Evolutionary conservation across 2,888 invertebrate species (phyloP).

Genomic region (Nymphalis c-album): DNA sequence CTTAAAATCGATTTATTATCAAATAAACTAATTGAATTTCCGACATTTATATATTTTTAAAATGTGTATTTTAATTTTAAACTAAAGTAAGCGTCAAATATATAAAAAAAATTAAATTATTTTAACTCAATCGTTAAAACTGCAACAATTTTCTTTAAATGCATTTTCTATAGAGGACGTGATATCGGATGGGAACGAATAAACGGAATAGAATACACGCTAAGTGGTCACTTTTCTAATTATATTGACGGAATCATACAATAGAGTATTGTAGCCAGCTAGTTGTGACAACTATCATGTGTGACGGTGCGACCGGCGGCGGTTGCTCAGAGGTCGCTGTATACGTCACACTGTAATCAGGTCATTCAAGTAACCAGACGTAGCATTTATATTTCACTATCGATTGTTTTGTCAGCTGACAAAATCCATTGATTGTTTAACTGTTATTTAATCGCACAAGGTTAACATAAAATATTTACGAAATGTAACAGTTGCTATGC

Average conservation of each 20-base stretch:
- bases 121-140: too few relatives aligned
- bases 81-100: too few relatives aligned
- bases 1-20: too few relatives aligned
- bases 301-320: slow-evolving; percentile 42
- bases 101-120: too few relatives aligned
- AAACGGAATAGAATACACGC: slow-evolving; percentile 3
- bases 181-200: too few relatives aligned
- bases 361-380: slow-evolving; percentile 48
- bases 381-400: slow-evolving; percentile 11
- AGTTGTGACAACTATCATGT: slow-evolving; percentile 56
- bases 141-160: too few relatives aligned
- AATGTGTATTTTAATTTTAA: too few relatives aligned
- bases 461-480: slow-evolving; percentile 1
- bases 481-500: not conserved
- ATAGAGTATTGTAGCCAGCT: slow-evolving; percentile 46
- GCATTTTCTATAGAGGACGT: too few relatives aligned
- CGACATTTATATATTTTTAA: too few relatives aligned
- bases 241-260: slow-evolving; percentile 8
- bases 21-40: too few relatives aligned
- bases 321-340: slow-evolving; percentile 56
- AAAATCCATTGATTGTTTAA: slow-evolving; percentile 14
- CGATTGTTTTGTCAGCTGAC: slow-evolving; percentile 31
- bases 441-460: slow-evolving; percentile 17
- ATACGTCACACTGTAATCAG: slow-evolving; percentile 68
- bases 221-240: slow-evolving; percentile 5